These are phyloP conservation scores for Arvicanthis niloticus DNA, from an alignment of 2,113 vertebrate species.

Conservation along the genomic window DNA sequence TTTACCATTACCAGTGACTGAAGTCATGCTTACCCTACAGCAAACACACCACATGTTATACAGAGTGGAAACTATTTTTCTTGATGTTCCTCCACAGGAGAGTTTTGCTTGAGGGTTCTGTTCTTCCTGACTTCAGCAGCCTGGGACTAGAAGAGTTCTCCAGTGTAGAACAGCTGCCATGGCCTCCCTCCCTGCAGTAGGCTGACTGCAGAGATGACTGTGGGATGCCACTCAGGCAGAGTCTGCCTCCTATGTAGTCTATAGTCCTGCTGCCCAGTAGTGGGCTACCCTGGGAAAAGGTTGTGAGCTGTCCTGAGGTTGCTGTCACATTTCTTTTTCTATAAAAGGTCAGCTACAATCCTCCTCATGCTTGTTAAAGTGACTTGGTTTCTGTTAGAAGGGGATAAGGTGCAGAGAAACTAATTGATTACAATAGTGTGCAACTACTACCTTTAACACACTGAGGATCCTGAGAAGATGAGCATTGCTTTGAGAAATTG, in stretches of 20 bases:
- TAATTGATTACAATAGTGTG: not conserved
- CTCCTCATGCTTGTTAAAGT: not conserved
- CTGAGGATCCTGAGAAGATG: not conserved
- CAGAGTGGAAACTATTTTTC: not conserved
- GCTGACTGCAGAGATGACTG: not conserved
- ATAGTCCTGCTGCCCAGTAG: not conserved
- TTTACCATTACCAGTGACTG: conserved; percentile 31
- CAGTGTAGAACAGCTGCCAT: not conserved
- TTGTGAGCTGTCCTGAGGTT: not conserved
- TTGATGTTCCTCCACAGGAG: not conserved
- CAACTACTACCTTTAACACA: not conserved
- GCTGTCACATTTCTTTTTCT: not conserved
- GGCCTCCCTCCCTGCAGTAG: not conserved
- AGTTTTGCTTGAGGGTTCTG: not conserved
- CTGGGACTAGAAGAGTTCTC: conserved; percentile 1
- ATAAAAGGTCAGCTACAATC: not conserved
- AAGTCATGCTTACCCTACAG: conserved; percentile 7
- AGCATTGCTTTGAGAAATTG: not conserved
- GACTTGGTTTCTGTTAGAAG: conserved; percentile 44
- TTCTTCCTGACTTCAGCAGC: not conserved
- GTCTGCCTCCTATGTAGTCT: not conserved
- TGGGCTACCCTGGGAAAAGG: not conserved
- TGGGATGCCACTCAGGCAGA: not conserved
- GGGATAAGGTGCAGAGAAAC: conserved; percentile 27
- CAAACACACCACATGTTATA: not conserved